These are phyloP conservation scores for Rhabdomys pumilio DNA, from an alignment of 2,797 vertebrate species.

Conservation along the genomic window DNA sequence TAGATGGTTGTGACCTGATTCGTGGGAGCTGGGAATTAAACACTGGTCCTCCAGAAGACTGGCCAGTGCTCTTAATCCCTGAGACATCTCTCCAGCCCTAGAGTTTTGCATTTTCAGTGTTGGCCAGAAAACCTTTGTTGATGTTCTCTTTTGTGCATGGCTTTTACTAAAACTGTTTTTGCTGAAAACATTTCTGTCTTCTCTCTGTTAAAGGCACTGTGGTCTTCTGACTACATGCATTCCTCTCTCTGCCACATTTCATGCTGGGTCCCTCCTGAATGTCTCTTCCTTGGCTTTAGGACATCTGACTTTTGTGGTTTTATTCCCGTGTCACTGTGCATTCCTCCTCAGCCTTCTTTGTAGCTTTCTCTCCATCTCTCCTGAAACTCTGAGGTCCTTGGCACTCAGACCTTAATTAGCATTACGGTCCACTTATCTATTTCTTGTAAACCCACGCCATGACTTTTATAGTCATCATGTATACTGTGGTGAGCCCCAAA, in stretches of 20 bases:
- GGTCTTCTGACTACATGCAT: background rate
- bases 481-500: background rate
- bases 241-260: background rate
- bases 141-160: background rate
- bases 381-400: background rate
- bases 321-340: background rate
- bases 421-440: too few species aligned
- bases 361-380: background rate
- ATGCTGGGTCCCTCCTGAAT: background rate
- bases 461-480: background rate
- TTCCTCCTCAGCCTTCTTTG: background rate
- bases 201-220: conserved; percentile 4
- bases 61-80: background rate
- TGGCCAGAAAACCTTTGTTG: background rate
- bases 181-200: conserved; percentile 10
- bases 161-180: background rate
- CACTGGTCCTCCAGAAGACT: background rate
- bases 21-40: background rate
- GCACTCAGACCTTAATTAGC: background rate
- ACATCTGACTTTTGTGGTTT: background rate
- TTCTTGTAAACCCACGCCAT: background rate
- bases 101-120: conserved; percentile 30
- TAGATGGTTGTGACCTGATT: background rate
- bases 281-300: background rate
- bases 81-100: background rate